Evolutionary conservation across 1,140 invertebrate genomes (phyloP).

Genomic region (Cyclina sinensis): DNA sequence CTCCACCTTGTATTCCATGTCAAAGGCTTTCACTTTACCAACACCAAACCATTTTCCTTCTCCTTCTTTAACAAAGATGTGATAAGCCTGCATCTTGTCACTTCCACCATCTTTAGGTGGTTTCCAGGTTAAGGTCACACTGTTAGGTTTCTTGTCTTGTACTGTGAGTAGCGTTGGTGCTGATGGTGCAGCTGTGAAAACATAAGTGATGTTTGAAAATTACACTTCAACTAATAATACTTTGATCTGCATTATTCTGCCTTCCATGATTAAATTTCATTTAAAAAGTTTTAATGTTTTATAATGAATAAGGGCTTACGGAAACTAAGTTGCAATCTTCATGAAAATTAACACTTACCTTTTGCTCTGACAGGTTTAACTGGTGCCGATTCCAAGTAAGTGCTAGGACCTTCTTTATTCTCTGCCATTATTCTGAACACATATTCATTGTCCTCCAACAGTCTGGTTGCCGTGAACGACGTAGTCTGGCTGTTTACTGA

Average conservation of each 20-base stretch:
- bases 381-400: slow-evolving; percentile 96
- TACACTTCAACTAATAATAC: no score
- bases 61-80: slow-evolving; percentile 94
- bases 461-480: slow-evolving; percentile 90
- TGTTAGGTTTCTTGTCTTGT: slow-evolving; percentile 97
- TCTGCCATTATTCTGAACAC: slow-evolving; percentile 97
- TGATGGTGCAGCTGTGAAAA: slow-evolving; percentile 93
- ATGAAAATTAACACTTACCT: no score
- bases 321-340: no score
- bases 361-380: slow-evolving; percentile 92
- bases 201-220: no score
- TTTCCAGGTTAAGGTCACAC: slow-evolving; percentile 95
- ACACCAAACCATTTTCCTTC: slow-evolving; percentile 93
- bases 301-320: no score
- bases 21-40: slow-evolving; percentile 94
- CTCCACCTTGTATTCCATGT: slow-evolving; percentile 93
- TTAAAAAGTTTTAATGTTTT: no score
- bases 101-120: slow-evolving; percentile 95
- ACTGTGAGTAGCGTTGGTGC: slow-evolving; percentile 90
- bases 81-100: slow-evolving; percentile 97
- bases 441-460: slow-evolving; percentile 95
- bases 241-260: no score
- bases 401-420: slow-evolving; percentile 97
- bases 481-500: slow-evolving; percentile 73
- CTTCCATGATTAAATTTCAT: no score